A percentile compares a stretch with the other conserved stretches of the same genome.
Evolutionary conservation across 2,113 vertebrate genomes (phyloP).

Genomic region (Melanerpes aurifrons): DNA sequence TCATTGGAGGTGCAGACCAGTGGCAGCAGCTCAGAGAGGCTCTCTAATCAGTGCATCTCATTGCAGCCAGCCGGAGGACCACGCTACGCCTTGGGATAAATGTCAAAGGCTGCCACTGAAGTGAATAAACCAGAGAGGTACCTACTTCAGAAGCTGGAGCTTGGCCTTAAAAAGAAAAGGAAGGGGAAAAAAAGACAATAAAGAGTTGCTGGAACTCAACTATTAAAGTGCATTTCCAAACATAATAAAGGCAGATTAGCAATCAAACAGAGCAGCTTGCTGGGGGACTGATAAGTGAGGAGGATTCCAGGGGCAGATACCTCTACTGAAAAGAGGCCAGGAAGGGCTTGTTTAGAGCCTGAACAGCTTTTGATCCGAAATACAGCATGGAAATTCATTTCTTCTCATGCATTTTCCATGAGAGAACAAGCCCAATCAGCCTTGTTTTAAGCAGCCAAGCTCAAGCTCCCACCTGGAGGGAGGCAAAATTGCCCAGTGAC

Average conservation of each 20-base stretch:
- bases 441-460: conserved; percentile 30
- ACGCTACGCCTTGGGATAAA: conserved; percentile 35
- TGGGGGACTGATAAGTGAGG: not conserved
- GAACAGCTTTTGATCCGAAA: not conserved
- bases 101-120: conserved; percentile 1
- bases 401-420: conserved; percentile 63
- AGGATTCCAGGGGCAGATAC: not conserved
- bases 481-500: not conserved
- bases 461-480: conserved; percentile 19
- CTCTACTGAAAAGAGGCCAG: not conserved
- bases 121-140: not conserved
- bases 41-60: conserved; percentile 32
- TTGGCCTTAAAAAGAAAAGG: conserved; percentile 2
- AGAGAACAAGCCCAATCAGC: conserved; percentile 27
- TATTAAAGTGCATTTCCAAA: conserved; percentile 59
- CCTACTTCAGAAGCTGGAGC: conserved; percentile 16
- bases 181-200: too few species aligned
- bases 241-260: conserved; percentile 62
- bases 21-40: not conserved
- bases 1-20: not conserved
- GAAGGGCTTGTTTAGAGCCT: conserved; percentile 36
- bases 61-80: conserved; percentile 19
- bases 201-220: not conserved
- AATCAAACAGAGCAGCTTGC: not conserved
- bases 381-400: not conserved